A percentile compares a stretch with the other conserved stretches of the same genome.
Evolutionary conservation across 2,113 vertebrate species (phyloP).

Genomic region (Melanocharis versteri): DNA sequence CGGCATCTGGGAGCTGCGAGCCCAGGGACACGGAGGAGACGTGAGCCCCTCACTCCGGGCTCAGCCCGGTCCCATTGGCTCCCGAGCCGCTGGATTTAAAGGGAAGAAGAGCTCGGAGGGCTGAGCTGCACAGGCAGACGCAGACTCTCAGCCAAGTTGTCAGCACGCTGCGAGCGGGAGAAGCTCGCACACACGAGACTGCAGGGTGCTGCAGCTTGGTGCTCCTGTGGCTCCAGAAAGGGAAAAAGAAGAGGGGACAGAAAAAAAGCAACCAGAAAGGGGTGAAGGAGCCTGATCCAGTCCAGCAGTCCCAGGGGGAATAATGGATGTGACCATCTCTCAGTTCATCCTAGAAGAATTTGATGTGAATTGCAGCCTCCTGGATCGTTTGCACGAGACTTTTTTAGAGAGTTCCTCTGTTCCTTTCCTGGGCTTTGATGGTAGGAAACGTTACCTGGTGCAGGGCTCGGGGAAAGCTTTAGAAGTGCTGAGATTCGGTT

Average conservation of each 20-base stretch:
- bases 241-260: neutral
- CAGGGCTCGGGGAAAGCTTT: neutral
- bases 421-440: conserved; percentile 77
- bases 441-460: conserved; percentile 69
- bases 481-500: neutral
- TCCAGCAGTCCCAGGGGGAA: neutral
- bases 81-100: conserved; percentile 26
- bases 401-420: conserved; percentile 79
- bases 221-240: neutral
- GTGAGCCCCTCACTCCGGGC: neutral
- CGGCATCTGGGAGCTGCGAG: conserved; percentile 3
- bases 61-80: conserved; percentile 46
- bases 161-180: neutral
- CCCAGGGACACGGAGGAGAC: neutral
- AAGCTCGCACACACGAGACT: neutral
- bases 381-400: conserved; percentile 80
- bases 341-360: conserved; percentile 84
- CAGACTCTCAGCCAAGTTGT: conserved; percentile 19
- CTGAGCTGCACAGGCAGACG: neutral
- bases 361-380: conserved; percentile 90
- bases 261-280: neutral
- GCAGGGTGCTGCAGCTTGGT: neutral
- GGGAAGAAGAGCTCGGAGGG: neutral
- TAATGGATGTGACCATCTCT: conserved; percentile 82
- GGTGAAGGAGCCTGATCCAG: neutral